Evolutionary conservation across 2,797 vertebrate genomes (phyloP), one percentile per base, ranked within the genome.

Genomic region (Molossus molossus): DNA sequence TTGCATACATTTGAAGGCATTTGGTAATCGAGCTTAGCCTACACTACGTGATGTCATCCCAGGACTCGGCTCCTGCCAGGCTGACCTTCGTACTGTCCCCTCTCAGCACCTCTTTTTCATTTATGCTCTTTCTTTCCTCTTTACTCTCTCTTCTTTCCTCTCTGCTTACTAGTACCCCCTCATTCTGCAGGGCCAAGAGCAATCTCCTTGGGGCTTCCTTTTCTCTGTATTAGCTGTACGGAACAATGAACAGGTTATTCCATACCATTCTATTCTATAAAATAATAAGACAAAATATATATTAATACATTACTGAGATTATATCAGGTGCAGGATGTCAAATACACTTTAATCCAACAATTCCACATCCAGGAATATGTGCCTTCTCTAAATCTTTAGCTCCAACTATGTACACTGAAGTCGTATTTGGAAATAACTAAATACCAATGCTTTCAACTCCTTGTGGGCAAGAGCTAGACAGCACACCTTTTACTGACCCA

Each of bases 381-480:
- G 4, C 13, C n/a, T 20, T 92, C 57, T 93, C 45, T 57, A 96
- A 48, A 55, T 64, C 87, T 92, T 88, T 88, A 94, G 62, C n/a
- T 55, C 69, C 6, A 65, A 48, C 4, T 55, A n/a, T 33, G 14
- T 21, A 85, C 7, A 95, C 17, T 88, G 45, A 14, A 69, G 72
- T 14, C 70, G 45, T 82, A 81, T 86, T 75, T 83, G 91, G 48
- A 77, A 92, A 87, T 60, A 87, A 70, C 25, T 79, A 83, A 93
- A 82, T 33, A 79, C 40, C n/a, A 89, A 45, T 70, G 37, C 25
- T 57, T 50, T 83, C 79, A 90, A 91, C 4, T 45, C 82, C 53
- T 77, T 20, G 18, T 40, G 25, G 76, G 14, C 48, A 90, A 86
- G 25, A 64, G 55, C 48, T 23, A 20, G 72, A 88, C 11, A 69